A percentile compares a stretch with the other conserved stretches of the same genome.
phyloP scores from a whole-genome alignment of 2,888 invertebrate genomes.

The Philaethria dido region DNA sequence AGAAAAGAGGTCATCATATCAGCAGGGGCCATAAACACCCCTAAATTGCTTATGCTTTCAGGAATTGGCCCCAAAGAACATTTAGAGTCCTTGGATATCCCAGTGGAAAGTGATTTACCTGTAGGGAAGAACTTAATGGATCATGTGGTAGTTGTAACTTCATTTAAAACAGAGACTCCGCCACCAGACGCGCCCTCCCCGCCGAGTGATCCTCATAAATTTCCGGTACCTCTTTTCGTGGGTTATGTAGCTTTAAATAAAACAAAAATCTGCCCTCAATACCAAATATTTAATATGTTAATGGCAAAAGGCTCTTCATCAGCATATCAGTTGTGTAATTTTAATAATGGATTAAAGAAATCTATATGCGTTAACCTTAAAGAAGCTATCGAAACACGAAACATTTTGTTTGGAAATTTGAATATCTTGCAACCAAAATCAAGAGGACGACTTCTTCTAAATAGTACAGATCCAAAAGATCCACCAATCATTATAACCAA shows the following conservation, averaged over 20 bases:
- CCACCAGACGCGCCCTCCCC: constrained; percentile 63
- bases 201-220: constrained; percentile 45
- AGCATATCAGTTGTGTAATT: constrained; percentile 52
- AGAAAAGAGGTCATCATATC: constrained; percentile 60
- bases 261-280: constrained; percentile 49
- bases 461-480: constrained; percentile 53
- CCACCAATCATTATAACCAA: constrained; percentile 52
- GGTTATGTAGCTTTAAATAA: constrained; percentile 50
- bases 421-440: constrained; percentile 63
- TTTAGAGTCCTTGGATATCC: constrained; percentile 62
- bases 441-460: constrained; percentile 54
- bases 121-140: constrained; percentile 55
- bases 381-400: not conserved
- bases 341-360: constrained; percentile 74
- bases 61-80: constrained; percentile 59
- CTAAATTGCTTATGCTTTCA: too few relatives aligned
- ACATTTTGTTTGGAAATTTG: constrained; percentile 24
- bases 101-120: constrained; percentile 52
- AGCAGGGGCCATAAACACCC: constrained; percentile 62
- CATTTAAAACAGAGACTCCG: constrained; percentile 44
- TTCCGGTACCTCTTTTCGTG: constrained; percentile 44
- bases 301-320: constrained; percentile 32
- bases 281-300: constrained; percentile 46
- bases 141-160: constrained; percentile 46
- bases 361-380: constrained; percentile 42